Conservation (phyloP, 2,797 vertebrate genomes). For the Peromyscus aztecus region DNA sequence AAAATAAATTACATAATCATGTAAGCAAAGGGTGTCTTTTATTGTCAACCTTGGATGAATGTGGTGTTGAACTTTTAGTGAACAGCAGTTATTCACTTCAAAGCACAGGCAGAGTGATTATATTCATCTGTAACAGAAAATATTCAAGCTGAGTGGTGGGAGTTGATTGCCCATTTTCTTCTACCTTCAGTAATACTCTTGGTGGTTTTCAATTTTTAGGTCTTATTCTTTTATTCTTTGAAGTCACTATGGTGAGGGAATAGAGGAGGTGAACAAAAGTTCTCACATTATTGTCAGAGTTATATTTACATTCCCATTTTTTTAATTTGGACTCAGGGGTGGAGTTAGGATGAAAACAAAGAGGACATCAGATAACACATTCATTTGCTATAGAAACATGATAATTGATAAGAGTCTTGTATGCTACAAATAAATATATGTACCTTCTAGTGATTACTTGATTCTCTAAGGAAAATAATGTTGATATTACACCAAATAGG, state of each 20-base stretch:
- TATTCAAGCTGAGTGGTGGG: neutral
- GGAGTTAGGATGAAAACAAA: neutral
- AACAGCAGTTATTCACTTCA: neutral
- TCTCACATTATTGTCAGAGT: neutral
- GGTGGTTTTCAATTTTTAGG: neutral
- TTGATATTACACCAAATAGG: neutral
- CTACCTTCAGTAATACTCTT: neutral
- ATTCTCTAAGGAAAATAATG: neutral
- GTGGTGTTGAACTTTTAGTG: neutral
- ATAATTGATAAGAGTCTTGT: neutral
- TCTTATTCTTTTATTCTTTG: neutral
- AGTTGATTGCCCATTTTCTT: neutral
- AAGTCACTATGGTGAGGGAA: neutral
- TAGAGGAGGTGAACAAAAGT: neutral
- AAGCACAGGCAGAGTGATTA: neutral
- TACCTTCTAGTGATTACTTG: neutral
- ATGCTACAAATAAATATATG: neutral
- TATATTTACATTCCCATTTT: neutral
- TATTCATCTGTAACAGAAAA: neutral
- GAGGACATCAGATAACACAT: neutral
- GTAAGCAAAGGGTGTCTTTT: neutral
- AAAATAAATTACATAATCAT: neutral
- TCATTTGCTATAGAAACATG: neutral
- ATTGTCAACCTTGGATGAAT: neutral
- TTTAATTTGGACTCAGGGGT: neutral